These are phyloP conservation scores for Drepana arcuata DNA, from an alignment of 1,140 invertebrate species.

Conservation along the genomic window DNA sequence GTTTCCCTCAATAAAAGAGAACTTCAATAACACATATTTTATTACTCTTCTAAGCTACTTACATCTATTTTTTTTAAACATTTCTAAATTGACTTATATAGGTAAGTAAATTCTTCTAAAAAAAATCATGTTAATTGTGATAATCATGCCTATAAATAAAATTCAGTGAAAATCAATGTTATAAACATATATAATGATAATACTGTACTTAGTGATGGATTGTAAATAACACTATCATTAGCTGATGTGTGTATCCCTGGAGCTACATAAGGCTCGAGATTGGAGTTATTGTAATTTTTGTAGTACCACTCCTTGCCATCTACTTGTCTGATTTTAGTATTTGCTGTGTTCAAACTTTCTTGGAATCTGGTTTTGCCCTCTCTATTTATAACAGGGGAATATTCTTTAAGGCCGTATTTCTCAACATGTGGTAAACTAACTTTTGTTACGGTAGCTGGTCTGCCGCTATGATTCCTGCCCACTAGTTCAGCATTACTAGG, in stretches of 20 bases:
- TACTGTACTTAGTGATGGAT: constrained; percentile 2
- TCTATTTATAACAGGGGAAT: constrained; percentile 51
- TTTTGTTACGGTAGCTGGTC: constrained; percentile 60
- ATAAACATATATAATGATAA: constrained; percentile 2
- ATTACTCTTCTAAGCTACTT: too few species aligned
- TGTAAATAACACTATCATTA: constrained; percentile 6
- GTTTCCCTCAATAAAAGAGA: too few species aligned
- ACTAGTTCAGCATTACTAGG: constrained; percentile 39
- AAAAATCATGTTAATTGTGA: too few species aligned
- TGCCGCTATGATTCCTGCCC: constrained; percentile 30
- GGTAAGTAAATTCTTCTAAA: too few species aligned
- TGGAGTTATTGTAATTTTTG: constrained; percentile 82
- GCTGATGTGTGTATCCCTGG: constrained; percentile 49
- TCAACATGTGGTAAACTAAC: constrained; percentile 52
- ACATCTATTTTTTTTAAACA: too few species aligned
- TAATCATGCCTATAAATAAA: too few species aligned
- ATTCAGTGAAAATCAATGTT: too few species aligned
- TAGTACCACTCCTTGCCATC: constrained; percentile 83
- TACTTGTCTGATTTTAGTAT: constrained; percentile 42
- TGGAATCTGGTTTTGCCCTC: constrained; percentile 62
- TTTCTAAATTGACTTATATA: too few species aligned
- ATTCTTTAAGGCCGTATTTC: constrained; percentile 43
- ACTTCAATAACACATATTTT: too few species aligned
- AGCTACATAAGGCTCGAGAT: constrained; percentile 78
- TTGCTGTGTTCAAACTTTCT: constrained; percentile 27